Evolutionary conservation across 1,140 invertebrate species (phyloP).

Genomic region (Papilio machaon): DNA sequence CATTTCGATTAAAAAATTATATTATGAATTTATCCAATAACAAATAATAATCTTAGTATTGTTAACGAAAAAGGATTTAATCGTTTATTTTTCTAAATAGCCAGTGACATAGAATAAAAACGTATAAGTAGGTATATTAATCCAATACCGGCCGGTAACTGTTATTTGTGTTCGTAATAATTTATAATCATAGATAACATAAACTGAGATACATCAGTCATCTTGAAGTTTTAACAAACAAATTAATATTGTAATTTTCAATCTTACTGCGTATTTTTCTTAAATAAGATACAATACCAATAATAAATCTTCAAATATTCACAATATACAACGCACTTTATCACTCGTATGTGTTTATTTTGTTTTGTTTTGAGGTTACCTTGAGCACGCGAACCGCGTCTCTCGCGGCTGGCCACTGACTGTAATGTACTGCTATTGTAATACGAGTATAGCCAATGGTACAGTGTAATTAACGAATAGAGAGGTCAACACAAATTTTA

Average conservation of each 20-base stretch:
- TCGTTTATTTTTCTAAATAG: neutral
- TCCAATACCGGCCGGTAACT: neutral
- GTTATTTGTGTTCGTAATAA: neutral
- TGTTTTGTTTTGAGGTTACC: slow-evolving; percentile 31
- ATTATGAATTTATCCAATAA: neutral
- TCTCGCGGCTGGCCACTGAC: neutral
- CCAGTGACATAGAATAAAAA: neutral
- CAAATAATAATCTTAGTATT: neutral
- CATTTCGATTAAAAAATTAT: neutral
- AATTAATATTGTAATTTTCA: neutral
- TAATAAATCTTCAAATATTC: neutral
- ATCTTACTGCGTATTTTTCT: neutral
- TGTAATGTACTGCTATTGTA: slow-evolving; percentile 27
- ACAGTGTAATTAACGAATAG: slow-evolving; percentile 39
- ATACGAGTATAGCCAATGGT: too few species aligned
- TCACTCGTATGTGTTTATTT: slow-evolving; percentile 39
- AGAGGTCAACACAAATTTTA: neutral
- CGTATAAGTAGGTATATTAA: too few species aligned
- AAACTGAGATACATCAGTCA: neutral
- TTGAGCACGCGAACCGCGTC: neutral
- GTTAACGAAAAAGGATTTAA: neutral
- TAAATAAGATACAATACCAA: neutral
- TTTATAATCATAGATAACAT: neutral
- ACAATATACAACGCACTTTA: slow-evolving; percentile 33
- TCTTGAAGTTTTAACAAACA: neutral